Conservation (phyloP, 2,113 vertebrate genomes). For the Gracilinanus agilis region DNA sequence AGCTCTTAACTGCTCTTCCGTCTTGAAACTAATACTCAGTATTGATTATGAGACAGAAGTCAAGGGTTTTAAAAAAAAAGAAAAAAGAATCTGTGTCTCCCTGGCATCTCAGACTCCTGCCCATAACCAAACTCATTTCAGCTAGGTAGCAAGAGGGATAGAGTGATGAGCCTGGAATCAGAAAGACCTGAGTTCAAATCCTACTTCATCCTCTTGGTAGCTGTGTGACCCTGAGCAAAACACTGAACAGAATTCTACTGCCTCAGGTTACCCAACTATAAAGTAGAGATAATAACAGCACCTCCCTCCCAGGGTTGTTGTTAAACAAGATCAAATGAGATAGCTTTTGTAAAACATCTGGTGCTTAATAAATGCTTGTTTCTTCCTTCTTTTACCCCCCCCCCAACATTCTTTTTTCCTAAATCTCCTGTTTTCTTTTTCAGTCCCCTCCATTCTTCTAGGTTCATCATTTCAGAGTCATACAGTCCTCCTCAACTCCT, state of each 20-base stretch:
- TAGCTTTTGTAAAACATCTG: not conserved
- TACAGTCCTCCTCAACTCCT: not conserved
- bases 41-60: not conserved
- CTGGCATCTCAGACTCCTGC: not conserved
- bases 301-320: not conserved
- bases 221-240: no score
- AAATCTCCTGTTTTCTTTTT: not conserved
- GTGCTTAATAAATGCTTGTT: not conserved
- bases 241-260: no score
- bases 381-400: not conserved
- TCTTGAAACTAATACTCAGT: no score
- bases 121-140: not conserved
- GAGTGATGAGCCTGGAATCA: not conserved
- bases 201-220: no score
- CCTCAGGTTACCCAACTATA: not conserved
- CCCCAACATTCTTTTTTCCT: not conserved
- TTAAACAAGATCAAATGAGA: not conserved
- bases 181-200: not conserved
- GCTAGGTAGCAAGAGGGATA: no score
- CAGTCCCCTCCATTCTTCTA: not conserved
- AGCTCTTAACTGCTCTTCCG: no score
- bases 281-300: not conserved
- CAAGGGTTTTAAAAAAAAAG: not conserved
- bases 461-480: not conserved
- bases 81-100: not conserved